Evolutionary conservation across 2,888 invertebrate genomes (phyloP), one percentile per base, ranked within the genome.

Genomic region (Harmothoe impar): DNA sequence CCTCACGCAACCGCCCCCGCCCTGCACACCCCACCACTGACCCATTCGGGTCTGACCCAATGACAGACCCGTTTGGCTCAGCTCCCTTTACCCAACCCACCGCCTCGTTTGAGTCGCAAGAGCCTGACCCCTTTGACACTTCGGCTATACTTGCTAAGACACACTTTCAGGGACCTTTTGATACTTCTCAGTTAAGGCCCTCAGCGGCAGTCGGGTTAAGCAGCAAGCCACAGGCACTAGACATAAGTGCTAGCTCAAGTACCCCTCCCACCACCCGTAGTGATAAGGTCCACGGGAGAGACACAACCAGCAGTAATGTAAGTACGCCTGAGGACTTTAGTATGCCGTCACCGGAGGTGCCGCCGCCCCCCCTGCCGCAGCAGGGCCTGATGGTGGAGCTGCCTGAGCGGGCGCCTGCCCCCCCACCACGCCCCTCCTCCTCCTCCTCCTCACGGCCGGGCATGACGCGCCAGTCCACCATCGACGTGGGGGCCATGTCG

Each of bases 41-140:
- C 33, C 56, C 86, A 25, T 86, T 86, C n/a, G 90, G 90, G 52
- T 43, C 81, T 5, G 56, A 52, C 10, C 56, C 90, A 90, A 54
- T 35, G n/a, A 90, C 77, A 31, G 90, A 90, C 33, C 90, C 90
- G 0, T 90, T 90, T 51, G 90, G 77, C 10, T 77, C 54, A 33
- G 90, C 90, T 17, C 90, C 90, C 20, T 90, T 90, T 56, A 54
- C 81, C 31, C 90, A 90, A 43, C 72, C 90, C 31, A 33, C 51
- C 29, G 54, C 54, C 29, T 77, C 72, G 25, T 54, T 86, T 86
- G 90, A 90, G 29, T 51, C 54, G n/a, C 51, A 90, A 81, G 90
- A 90, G 29, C 89, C 77, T 25, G 90, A 90, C 25, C 90, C 90
- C 33, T 90, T 90, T 90, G 90, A 90, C 56, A 90, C 90, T 10